Evolutionary conservation across 2,797 vertebrate species (phyloP).

Genomic region (Scarus forsteni): DNA sequence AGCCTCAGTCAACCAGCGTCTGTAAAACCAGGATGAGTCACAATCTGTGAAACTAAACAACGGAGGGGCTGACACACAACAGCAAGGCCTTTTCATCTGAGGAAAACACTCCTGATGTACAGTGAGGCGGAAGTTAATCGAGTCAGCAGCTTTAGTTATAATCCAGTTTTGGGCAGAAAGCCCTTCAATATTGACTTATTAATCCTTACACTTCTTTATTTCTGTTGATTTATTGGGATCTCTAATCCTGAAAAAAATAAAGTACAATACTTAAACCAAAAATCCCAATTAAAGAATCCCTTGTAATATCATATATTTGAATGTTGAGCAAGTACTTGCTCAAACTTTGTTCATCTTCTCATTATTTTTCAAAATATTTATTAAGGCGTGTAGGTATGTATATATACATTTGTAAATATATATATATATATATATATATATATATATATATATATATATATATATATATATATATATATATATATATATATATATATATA

Average conservation of each 20-base stretch:
- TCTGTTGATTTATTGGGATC: not conserved
- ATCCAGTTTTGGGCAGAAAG: slow-evolving; percentile 19
- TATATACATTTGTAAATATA: no score
- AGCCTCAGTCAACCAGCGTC: slow-evolving; percentile 42
- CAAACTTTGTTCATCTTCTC: no score
- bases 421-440: no score
- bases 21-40: slow-evolving; percentile 60
- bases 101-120: slow-evolving; percentile 21
- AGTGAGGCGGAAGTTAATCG: slow-evolving; percentile 34
- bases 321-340: no score
- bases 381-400: no score
- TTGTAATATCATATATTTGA: no score
- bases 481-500: no score
- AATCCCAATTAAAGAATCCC: not conserved
- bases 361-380: no score
- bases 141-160: slow-evolving; percentile 38
- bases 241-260: not conserved
- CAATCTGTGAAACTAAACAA: slow-evolving; percentile 60
- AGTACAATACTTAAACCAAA: not conserved
- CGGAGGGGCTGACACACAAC: slow-evolving; percentile 34
- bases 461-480: no score
- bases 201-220: slow-evolving; percentile 17
- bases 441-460: no score
- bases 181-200: slow-evolving; percentile 25
- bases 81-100: slow-evolving; percentile 31